Evolutionary conservation across 2,113 vertebrate species (phyloP).

Genomic region (Pelecanoides urinatrix): DNA sequence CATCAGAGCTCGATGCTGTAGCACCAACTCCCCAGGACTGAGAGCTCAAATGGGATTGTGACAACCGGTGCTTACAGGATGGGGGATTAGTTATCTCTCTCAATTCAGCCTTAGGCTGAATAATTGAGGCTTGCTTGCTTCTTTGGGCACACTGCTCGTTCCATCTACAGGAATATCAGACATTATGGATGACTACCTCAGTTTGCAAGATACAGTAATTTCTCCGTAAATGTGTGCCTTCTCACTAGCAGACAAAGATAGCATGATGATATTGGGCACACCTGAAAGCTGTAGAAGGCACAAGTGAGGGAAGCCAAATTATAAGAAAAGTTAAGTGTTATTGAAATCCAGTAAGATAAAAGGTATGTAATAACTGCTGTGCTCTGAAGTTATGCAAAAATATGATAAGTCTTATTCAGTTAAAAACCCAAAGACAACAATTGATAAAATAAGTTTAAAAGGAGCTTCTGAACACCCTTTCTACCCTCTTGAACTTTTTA

Average conservation of each 20-base stretch:
- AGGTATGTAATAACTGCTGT: not conserved
- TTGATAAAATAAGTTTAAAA: not conserved
- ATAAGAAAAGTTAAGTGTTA: not conserved
- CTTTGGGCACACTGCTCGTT: not conserved
- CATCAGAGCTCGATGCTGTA: rapidly evolving
- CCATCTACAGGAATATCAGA: not conserved
- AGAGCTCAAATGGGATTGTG: not conserved
- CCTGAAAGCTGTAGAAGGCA: not conserved
- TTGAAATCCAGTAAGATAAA: not conserved
- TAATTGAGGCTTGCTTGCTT: not conserved
- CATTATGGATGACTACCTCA: not conserved
- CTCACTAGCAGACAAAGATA: not conserved
- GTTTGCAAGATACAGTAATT: not conserved
- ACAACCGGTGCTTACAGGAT: not conserved
- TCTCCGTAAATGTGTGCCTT: not conserved
- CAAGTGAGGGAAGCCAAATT: not conserved
- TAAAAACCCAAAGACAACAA: not conserved
- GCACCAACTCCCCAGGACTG: rapidly evolving
- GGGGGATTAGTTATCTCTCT: not conserved
- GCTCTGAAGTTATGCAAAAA: not conserved
- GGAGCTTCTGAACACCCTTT: not conserved
- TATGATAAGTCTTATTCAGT: not conserved
- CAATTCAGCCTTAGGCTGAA: not conserved
- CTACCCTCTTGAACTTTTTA: not conserved
- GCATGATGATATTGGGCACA: not conserved